Evolutionary conservation across 2,113 vertebrate species (phyloP).

Genomic region (Meleagris gallopavo): DNA sequence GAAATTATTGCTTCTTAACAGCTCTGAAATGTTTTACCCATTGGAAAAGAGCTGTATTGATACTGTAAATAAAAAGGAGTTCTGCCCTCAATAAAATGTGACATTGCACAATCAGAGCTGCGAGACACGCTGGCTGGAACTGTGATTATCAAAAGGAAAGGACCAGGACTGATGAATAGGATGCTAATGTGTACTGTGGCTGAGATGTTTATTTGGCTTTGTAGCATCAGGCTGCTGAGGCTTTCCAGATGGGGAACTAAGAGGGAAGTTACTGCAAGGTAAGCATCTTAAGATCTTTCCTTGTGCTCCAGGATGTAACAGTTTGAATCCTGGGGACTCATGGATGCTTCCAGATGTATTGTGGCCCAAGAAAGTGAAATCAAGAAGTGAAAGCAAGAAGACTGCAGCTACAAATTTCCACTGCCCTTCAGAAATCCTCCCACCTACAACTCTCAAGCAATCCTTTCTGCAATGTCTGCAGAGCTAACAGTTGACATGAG

Average conservation of each 20-base stretch:
- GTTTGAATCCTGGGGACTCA: neutral
- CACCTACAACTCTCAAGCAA: neutral
- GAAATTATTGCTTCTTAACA: neutral
- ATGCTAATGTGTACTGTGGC: neutral
- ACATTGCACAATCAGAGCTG: neutral
- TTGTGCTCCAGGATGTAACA: neutral
- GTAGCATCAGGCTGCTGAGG: neutral
- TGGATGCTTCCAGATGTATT: neutral
- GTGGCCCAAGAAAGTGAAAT: neutral
- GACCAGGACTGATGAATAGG: neutral
- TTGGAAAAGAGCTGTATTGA: neutral
- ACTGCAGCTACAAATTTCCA: neutral
- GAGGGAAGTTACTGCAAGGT: neutral
- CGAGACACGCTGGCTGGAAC: neutral
- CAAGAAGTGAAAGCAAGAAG: neutral
- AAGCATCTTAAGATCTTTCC: neutral
- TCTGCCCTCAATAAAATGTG: neutral
- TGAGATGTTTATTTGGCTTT: neutral
- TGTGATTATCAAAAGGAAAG: neutral
- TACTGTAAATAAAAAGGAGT: neutral
- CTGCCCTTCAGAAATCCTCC: neutral
- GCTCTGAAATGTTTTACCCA: neutral
- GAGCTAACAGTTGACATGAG: neutral
- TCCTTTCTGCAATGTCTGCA: neutral
- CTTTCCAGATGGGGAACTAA: neutral